Percentiles rank a stretch among this genome's conserved stretches.
Evolutionary conservation across 2,113 vertebrate species (phyloP).

Genomic region (Nasalis larvatus): DNA sequence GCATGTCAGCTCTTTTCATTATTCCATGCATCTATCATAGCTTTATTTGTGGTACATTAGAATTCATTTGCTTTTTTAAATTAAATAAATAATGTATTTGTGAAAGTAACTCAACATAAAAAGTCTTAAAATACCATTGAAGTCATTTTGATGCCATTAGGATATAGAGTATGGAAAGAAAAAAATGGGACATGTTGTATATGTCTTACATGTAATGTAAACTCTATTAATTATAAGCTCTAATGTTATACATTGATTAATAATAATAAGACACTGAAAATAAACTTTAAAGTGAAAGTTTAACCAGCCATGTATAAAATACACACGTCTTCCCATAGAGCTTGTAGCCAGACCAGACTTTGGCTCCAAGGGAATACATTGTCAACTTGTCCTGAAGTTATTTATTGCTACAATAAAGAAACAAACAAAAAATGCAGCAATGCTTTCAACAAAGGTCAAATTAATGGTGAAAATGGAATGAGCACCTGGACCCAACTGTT

Average conservation of each 20-base stretch:
- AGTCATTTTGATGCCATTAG: neutral
- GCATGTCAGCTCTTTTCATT: neutral
- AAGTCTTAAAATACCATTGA: neutral
- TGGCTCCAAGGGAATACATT: neutral
- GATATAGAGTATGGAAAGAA: neutral
- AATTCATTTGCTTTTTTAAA: neutral
- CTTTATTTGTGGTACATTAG: neutral
- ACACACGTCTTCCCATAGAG: neutral
- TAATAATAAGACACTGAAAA: neutral
- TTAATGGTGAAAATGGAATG: neutral
- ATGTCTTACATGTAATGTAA: neutral
- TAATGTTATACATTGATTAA: neutral
- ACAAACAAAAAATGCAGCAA: neutral
- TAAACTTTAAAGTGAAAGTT: neutral
- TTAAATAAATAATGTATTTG: neutral
- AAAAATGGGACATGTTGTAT: neutral
- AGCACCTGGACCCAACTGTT: neutral
- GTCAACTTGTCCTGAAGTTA: neutral
- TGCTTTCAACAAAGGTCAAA: neutral
- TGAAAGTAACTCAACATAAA: neutral
- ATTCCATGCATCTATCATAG: neutral
- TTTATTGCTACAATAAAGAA: neutral
- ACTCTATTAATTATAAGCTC: neutral
- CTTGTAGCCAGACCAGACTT: neutral
- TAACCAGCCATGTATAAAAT: neutral